phyloP scores from a whole-genome alignment of 2,797 vertebrate species.

The Simalia tracyae region DNA sequence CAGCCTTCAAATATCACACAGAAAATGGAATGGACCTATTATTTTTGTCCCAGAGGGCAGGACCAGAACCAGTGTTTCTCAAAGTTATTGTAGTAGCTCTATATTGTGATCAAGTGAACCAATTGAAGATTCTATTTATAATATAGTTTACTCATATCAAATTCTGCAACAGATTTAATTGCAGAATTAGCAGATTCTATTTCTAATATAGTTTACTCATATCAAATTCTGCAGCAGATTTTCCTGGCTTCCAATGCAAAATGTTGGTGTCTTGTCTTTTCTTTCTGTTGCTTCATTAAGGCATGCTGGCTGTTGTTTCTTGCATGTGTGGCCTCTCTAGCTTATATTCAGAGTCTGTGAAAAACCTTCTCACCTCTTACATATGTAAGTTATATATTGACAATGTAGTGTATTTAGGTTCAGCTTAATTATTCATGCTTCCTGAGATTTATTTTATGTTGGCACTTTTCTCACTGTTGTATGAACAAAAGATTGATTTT shows the following conservation, averaged over 20 bases:
- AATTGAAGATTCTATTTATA: constrained; percentile 36
- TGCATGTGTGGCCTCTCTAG: constrained; percentile 92
- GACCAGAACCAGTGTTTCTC: background rate
- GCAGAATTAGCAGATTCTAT: constrained; percentile 30
- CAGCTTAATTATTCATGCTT: constrained; percentile 47
- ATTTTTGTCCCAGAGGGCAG: background rate
- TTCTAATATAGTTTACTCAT: background rate
- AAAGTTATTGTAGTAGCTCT: background rate
- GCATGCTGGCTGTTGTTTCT: constrained; percentile 86
- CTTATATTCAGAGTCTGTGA: constrained; percentile 92
- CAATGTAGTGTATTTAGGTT: constrained; percentile 49
- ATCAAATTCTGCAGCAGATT: constrained; percentile 55
- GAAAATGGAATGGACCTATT: background rate
- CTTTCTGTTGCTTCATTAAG: constrained; percentile 82
- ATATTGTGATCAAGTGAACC: background rate
- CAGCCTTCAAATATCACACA: background rate
- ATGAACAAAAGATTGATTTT: background rate
- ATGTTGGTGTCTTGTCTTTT: constrained; percentile 78
- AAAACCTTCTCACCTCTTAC: constrained; percentile 87
- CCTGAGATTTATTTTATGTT: constrained; percentile 43
- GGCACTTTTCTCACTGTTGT: constrained; percentile 7
- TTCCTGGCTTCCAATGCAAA: constrained; percentile 70
- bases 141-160: background rate
- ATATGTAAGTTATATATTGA: constrained; percentile 86
- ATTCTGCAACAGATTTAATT: constrained; percentile 57